A percentile compares a stretch with the other conserved stretches of the same genome.
phyloP scores from a whole-genome alignment of 2,113 vertebrate genomes.

The Copsychus sechellarum region DNA sequence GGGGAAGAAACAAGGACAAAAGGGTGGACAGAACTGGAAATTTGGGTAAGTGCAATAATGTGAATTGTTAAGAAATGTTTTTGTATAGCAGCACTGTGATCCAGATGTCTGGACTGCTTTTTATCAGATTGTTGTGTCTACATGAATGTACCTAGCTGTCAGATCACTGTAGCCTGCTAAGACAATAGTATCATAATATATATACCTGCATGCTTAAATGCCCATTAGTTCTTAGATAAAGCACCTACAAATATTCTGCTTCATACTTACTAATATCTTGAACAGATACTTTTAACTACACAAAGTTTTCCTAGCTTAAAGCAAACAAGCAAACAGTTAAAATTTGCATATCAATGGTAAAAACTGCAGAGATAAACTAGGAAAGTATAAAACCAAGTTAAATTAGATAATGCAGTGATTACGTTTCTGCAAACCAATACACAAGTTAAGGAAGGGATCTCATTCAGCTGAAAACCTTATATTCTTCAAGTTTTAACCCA shows the following conservation, averaged over 20 bases:
- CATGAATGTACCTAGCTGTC: slow-evolving; percentile 75
- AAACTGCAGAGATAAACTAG: background rate
- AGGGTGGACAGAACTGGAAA: slow-evolving; percentile 34
- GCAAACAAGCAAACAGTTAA: background rate
- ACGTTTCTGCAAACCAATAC: background rate
- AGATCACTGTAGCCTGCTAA: slow-evolving; percentile 50
- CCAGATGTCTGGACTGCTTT: slow-evolving; percentile 78
- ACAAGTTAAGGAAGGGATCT: slow-evolving; percentile 19
- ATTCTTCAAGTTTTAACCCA: slow-evolving; percentile 15
- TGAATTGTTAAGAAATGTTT: slow-evolving; percentile 60
- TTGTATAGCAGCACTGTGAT: slow-evolving; percentile 61
- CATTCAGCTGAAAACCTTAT: background rate
- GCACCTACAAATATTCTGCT: slow-evolving; percentile 20
- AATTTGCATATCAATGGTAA: background rate
- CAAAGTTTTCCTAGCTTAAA: background rate
- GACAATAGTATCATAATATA: background rate
- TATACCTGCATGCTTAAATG: slow-evolving; percentile 11
- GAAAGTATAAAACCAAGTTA: background rate
- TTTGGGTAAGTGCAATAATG: slow-evolving; percentile 78
- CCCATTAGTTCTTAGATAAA: slow-evolving; percentile 28
- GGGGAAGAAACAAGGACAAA: slow-evolving; percentile 19
- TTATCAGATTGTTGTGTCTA: slow-evolving; percentile 72
- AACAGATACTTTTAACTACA: slow-evolving; percentile 13
- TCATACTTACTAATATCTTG: background rate
- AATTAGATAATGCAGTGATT: background rate